phyloP scores from a whole-genome alignment of 2,797 vertebrate genomes.

The Lemur catta region DNA sequence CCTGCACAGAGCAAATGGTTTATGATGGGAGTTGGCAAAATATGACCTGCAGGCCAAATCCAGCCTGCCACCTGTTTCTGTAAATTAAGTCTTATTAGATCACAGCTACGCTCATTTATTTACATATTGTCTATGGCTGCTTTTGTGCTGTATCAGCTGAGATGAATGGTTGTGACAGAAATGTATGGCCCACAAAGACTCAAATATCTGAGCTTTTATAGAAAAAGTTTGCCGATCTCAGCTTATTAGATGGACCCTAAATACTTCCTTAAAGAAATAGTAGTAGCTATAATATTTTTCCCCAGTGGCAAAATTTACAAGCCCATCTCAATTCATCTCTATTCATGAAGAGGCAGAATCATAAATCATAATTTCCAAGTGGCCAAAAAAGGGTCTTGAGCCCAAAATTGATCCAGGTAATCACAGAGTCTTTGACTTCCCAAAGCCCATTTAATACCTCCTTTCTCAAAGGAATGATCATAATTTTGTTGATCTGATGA shows the following conservation, averaged over 20 bases:
- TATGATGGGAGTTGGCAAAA: not conserved
- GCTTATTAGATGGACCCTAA: not conserved
- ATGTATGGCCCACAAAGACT: not conserved
- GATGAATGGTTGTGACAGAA: not conserved
- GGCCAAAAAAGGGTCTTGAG: not conserved
- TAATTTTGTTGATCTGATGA: not conserved
- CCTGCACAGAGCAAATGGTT: not conserved
- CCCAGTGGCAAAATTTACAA: not conserved
- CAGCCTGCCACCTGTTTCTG: not conserved
- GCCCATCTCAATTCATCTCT: not conserved
- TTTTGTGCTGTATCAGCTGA: not conserved
- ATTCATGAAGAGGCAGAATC: not conserved
- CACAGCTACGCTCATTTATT: not conserved
- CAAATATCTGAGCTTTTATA: not conserved
- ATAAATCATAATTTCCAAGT: not conserved
- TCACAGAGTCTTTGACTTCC: not conserved
- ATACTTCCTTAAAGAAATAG: not conserved
- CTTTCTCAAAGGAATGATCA: not conserved
- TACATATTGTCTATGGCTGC: not conserved
- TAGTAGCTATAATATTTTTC: not conserved
- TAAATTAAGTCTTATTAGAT: constrained; percentile 2
- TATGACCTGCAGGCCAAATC: not conserved
- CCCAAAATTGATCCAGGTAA: not conserved
- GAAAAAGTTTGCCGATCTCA: not conserved
- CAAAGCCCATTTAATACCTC: not conserved